Evolutionary conservation across 2,113 vertebrate species (phyloP).

Genomic region (Balaeniceps rex): DNA sequence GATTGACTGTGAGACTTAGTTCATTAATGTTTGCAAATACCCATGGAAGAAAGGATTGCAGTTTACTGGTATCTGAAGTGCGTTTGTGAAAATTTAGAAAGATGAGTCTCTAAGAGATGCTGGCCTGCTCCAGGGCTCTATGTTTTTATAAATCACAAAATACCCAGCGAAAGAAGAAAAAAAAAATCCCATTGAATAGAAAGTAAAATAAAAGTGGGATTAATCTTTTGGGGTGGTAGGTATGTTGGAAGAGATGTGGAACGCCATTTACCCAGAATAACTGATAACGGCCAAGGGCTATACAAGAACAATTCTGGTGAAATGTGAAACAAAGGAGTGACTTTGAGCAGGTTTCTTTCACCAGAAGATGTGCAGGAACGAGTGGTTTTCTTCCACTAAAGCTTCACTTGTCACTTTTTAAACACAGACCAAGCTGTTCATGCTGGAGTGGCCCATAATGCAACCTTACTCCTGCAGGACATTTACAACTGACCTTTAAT

Average conservation of each 20-base stretch:
- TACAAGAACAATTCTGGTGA: background rate
- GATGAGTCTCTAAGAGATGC: background rate
- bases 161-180: background rate
- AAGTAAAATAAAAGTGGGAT: background rate
- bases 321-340: background rate
- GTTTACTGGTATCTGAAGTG: background rate
- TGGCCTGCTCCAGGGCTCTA: background rate
- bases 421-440: background rate
- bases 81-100: background rate
- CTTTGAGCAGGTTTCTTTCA: background rate
- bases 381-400: background rate
- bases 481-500: background rate
- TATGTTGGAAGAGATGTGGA: background rate
- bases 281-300: background rate
- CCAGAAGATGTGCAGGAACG: background rate
- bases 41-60: background rate
- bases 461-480: background rate
- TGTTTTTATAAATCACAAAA: background rate
- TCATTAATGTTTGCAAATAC: conserved; percentile 12
- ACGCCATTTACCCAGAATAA: background rate
- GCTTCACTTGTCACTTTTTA: background rate
- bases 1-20: background rate
- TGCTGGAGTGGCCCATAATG: background rate
- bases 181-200: background rate
- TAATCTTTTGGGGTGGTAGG: background rate